phyloP scores from a whole-genome alignment of 1,140 invertebrate genomes.

The Magallana gigas region DNA sequence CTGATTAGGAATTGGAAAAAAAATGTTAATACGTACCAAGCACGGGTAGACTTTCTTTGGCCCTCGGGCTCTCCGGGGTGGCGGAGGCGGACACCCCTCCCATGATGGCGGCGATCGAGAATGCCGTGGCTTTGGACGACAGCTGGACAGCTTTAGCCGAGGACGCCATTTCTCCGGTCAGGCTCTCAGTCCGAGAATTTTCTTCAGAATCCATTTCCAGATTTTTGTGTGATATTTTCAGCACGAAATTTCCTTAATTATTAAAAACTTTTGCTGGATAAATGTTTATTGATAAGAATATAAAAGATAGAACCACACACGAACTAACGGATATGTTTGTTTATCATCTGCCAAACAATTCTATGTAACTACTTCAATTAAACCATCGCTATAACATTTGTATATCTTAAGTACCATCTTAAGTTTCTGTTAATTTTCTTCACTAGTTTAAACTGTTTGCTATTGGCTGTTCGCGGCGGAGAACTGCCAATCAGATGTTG shows the following conservation, averaged over 20 bases:
- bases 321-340: slow-evolving; percentile 24
- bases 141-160: slow-evolving; percentile 57
- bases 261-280: background rate
- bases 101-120: slow-evolving; percentile 73
- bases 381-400: slow-evolving; percentile 36
- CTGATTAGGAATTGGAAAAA: background rate
- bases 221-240: background rate
- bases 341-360: slow-evolving; percentile 38
- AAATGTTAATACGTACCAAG: background rate
- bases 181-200: slow-evolving; percentile 45
- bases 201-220: slow-evolving; percentile 46
- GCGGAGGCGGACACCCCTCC: slow-evolving; percentile 52
- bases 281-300: slow-evolving; percentile 30
- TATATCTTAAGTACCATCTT: slow-evolving; percentile 38
- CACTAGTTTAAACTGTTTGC: slow-evolving; percentile 27
- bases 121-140: slow-evolving; percentile 70
- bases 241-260: background rate
- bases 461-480: slow-evolving; percentile 18
- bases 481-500: slow-evolving; percentile 8
- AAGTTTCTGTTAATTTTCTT: slow-evolving; percentile 37
- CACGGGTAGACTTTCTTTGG: slow-evolving; percentile 14
- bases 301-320: slow-evolving; percentile 32
- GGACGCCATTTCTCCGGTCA: slow-evolving; percentile 51
- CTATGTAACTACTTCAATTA: slow-evolving; percentile 38
- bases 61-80: background rate